A percentile compares a stretch with the other conserved stretches of the same genome.
Evolutionary conservation across 2,797 vertebrate genomes (phyloP).

Genomic region (Melopsittacus undulatus): DNA sequence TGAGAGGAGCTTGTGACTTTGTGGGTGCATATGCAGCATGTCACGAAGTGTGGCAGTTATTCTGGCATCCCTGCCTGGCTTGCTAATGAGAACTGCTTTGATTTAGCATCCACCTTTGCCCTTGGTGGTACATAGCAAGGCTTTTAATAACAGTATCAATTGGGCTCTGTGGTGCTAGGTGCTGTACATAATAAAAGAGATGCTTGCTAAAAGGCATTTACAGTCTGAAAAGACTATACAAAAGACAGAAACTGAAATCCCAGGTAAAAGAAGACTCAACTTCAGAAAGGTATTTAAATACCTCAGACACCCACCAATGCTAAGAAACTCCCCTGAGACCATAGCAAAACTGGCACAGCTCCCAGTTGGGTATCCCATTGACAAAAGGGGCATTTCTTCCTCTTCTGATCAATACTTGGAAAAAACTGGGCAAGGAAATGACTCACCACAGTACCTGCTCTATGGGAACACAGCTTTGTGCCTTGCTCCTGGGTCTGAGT

Average conservation of each 20-base stretch:
- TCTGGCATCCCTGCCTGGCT: background rate
- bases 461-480: background rate
- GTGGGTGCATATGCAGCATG: background rate
- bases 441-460: constrained; percentile 7
- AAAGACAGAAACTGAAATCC: background rate
- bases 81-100: constrained; percentile 48
- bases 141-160: background rate
- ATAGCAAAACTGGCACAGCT: constrained; percentile 33
- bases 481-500: background rate
- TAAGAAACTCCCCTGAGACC: background rate
- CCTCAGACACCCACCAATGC: background rate
- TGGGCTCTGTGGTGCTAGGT: background rate
- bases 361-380: background rate
- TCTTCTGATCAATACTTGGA: constrained; percentile 7
- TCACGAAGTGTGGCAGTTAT: background rate
- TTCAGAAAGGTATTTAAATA: constrained; percentile 16
- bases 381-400: constrained; percentile 14
- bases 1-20: constrained; percentile 29
- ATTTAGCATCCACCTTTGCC: background rate
- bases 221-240: background rate
- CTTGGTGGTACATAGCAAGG: background rate
- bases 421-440: constrained; percentile 28
- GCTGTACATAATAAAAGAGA: background rate
- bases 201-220: constrained; percentile 28
- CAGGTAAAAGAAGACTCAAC: background rate